Conservation (phyloP, 2,797 vertebrate genomes). For the Phrynocephalus forsythii region DNA sequence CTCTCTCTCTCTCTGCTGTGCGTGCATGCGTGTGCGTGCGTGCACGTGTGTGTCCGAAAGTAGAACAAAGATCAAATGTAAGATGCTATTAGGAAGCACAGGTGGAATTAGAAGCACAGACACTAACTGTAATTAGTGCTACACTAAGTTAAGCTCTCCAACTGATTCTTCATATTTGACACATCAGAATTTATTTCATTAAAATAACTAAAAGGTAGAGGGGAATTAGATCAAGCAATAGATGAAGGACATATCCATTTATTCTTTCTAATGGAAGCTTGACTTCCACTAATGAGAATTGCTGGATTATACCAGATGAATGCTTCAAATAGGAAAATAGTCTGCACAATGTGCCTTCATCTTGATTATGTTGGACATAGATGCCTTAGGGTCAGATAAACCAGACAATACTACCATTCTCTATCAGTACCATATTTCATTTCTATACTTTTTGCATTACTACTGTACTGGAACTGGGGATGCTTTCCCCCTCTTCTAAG, state of each 20-base stretch:
- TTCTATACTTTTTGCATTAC: neutral
- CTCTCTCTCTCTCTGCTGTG: too few species aligned
- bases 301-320: constrained; percentile 7
- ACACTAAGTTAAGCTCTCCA: constrained; percentile 23
- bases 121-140: neutral
- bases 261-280: constrained; percentile 17
- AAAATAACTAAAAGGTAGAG: constrained; percentile 24
- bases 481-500: neutral
- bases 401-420: neutral
- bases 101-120: constrained; percentile 13
- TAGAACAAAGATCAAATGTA: constrained; percentile 19
- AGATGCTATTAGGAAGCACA: neutral
- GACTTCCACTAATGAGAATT: constrained; percentile 17
- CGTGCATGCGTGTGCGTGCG: too few species aligned
- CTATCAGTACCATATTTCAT: neutral
- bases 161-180: constrained; percentile 30
- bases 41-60: neutral
- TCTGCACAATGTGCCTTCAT: neutral
- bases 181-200: constrained; percentile 12
- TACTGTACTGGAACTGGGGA: neutral
- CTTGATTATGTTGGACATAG: neutral
- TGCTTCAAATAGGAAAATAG: neutral
- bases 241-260: constrained; percentile 14
- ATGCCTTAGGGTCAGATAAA: neutral
- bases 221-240: constrained; percentile 22